Evolutionary conservation across 1,140 invertebrate species (phyloP), one percentile per base, ranked within the genome.

Genomic region (Ridgeia piscesae): DNA sequence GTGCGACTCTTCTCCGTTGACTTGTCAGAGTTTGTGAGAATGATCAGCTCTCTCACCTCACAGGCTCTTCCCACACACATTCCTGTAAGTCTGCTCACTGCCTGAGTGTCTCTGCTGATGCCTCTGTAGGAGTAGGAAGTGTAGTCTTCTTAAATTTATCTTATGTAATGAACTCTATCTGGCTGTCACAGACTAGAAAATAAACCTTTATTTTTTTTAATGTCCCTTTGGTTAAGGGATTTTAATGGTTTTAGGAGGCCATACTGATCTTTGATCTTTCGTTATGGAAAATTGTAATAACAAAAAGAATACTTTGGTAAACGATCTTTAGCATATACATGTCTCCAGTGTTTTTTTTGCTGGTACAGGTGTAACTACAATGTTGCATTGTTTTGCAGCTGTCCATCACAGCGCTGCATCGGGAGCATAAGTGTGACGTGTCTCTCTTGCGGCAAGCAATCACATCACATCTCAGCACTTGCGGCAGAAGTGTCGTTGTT

Each of bases 381-480:
- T 77, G 58, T 77, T 77, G 42, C 27, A 21, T 31, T 92, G 58
- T 92, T 34, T 42, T 92, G 27, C 93, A 93, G 93, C 34, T 92
- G 48, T 91, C 50, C 77, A 94, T 94, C 92, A 95, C 94, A 89
- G 94, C 94, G 1, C 93, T 95, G 42, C 93, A 92, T 91, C 94
- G 94, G 35, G 91, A 93, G 35, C 93, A 94, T 93, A 94, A 93
- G 33, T 77, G 94, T 27, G 94, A 95, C 89, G 92, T 89, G 27
- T 93, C 94, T 33, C 95, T 95, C 77, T 91, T 95, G 89, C 89
- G 93, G 34, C 93, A 92, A 34, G 94, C 94, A 35, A 94, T 95
- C n/a, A 92, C 94, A 17, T 95, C 94, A 27, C 94, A 95, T 93
- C 93, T 95, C 0, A 95, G 95, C 93, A 95, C 95, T 4, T 95